Conservation (phyloP, 2,113 vertebrate genomes). For the Physeter macrocephalus region DNA sequence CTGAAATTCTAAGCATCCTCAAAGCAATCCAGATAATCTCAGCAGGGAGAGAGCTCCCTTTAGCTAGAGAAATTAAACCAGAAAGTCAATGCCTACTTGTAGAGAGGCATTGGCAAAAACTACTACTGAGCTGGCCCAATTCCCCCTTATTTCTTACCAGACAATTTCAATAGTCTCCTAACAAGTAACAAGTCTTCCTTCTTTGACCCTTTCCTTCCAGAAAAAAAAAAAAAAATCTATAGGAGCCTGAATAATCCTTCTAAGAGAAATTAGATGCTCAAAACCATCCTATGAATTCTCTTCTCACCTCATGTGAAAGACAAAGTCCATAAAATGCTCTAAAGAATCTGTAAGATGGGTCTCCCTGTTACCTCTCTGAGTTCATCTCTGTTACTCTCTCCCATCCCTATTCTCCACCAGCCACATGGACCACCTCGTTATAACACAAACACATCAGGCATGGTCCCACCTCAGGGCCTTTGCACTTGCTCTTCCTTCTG, state of each 20-base stretch:
- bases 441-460: neutral
- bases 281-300: neutral
- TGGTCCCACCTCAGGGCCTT: neutral
- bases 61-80: neutral
- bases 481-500: neutral
- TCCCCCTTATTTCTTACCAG: neutral
- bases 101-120: neutral
- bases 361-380: neutral
- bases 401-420: neutral
- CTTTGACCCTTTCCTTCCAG: neutral
- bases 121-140: neutral
- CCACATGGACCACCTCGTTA: neutral
- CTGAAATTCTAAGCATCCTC: neutral
- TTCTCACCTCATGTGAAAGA: neutral
- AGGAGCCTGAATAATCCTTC: neutral
- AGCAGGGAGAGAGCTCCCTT: neutral
- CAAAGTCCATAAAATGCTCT: neutral
- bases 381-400: neutral
- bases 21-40: neutral
- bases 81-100: neutral
- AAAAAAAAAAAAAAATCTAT: neutral
- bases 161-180: neutral
- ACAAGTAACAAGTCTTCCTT: neutral
- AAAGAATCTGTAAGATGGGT: neutral
- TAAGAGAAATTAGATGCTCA: neutral